Percentiles rank a stretch among this genome's conserved stretches.
These are phyloP conservation scores for Odontomachus brunneus DNA, from an alignment of 1,140 invertebrate genomes.

Conservation along the genomic window DNA sequence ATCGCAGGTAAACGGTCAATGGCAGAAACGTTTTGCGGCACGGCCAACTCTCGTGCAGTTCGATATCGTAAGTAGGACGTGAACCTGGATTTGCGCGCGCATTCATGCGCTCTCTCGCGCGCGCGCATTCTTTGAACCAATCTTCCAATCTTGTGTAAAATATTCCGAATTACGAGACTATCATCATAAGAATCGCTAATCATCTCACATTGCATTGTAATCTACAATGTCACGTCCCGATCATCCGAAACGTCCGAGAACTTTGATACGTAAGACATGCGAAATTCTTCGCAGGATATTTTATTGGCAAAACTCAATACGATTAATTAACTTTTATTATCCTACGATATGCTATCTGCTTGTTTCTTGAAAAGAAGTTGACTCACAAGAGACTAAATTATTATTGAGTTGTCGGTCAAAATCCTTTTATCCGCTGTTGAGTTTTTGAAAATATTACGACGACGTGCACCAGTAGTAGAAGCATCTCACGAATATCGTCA, in stretches of 20 bases:
- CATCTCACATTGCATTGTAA: background rate
- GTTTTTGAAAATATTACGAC: background rate
- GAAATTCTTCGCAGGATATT: constrained; percentile 18
- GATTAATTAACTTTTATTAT: background rate
- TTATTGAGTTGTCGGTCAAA: background rate
- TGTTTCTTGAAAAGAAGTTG: background rate
- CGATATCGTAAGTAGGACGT: constrained; percentile 83
- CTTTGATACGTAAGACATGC: no score
- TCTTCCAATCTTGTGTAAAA: constrained; percentile 3
- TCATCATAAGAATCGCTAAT: background rate
- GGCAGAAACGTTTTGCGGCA: constrained; percentile 63
- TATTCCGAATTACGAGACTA: background rate
- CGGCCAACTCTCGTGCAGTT: constrained; percentile 73
- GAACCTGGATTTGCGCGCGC: constrained; percentile 74
- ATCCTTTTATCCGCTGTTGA: background rate
- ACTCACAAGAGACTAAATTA: constrained; percentile 2
- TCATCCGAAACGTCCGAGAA: background rate
- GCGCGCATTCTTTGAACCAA: constrained; percentile 1
- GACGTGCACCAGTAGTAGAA: no score
- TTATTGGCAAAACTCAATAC: constrained; percentile 38
- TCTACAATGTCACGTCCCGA: background rate
- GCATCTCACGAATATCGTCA: no score
- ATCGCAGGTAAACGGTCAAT: constrained; percentile 66
- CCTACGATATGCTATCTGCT: constrained; percentile 1
- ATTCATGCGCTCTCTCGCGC: constrained; percentile 15